phyloP scores from a whole-genome alignment of 2,797 vertebrate species.

The Melanogrammus aeglefinus region DNA sequence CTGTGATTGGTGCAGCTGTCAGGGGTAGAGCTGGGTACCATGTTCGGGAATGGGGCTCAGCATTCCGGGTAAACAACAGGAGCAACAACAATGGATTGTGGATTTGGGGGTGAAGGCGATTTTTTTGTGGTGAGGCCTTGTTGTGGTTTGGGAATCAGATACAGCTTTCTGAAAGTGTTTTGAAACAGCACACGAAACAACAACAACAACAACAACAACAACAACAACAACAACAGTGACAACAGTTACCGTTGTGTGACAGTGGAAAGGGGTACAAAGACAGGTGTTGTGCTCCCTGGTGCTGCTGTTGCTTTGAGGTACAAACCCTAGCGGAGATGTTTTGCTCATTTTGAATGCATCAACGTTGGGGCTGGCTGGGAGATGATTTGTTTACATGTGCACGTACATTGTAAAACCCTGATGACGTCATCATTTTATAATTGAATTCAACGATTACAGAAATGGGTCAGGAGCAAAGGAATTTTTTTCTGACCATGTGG shows the following conservation, averaged over 20 bases:
- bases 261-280: not conserved
- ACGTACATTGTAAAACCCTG: not conserved
- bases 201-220: too few species aligned
- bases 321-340: not conserved
- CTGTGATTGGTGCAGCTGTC: constrained; percentile 55
- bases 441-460: not conserved
- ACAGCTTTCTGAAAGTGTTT: not conserved
- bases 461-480: not conserved
- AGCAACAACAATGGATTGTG: constrained; percentile 1
- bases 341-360: not conserved
- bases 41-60: constrained; percentile 5
- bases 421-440: not conserved
- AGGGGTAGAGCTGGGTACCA: constrained; percentile 29
- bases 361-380: not conserved
- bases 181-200: not conserved
- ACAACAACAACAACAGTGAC: not conserved
- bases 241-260: not conserved
- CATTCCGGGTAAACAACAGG: constrained; percentile 34
- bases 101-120: not conserved
- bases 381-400: not conserved
- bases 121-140: not conserved
- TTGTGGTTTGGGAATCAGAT: not conserved
- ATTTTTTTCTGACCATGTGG: too few species aligned
- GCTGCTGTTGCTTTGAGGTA: not conserved
- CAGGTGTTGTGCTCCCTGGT: not conserved